Evolutionary conservation across 2,113 vertebrate genomes (phyloP).

Genomic region (Cinclus mexicanus): DNA sequence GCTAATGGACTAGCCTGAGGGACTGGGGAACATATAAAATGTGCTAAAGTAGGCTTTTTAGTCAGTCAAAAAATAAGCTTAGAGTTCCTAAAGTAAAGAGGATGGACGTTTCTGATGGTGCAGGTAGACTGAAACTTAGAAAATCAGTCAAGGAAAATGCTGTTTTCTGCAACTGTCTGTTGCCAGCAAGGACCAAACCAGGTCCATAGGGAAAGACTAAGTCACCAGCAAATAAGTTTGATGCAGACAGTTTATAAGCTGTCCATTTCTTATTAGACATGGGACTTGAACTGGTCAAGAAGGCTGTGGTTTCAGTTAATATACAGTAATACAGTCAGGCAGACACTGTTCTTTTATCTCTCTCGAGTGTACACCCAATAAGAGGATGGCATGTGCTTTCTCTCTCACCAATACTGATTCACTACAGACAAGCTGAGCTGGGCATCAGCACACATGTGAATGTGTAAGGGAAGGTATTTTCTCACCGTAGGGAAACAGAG

Average conservation of each 20-base stretch:
- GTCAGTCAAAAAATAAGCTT: neutral
- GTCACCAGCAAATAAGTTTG: neutral
- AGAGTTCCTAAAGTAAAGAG: neutral
- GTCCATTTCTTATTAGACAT: neutral
- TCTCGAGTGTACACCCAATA: accelerated
- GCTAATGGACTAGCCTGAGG: neutral
- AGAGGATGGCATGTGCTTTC: neutral
- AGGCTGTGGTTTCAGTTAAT: neutral
- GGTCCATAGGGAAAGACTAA: neutral
- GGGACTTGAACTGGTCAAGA: neutral
- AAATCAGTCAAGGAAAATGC: neutral
- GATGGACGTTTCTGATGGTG: neutral
- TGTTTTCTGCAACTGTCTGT: neutral
- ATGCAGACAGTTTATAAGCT: neutral
- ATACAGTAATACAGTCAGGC: neutral
- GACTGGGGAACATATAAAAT: neutral
- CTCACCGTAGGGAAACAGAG: neutral
- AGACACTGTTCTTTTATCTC: neutral
- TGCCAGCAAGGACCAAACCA: neutral
- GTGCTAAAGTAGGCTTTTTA: neutral
- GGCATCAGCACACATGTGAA: neutral
- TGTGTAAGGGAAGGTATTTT: neutral
- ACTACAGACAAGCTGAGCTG: neutral
- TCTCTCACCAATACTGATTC: neutral
- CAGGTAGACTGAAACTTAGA: neutral